Evolutionary conservation across 2,797 vertebrate genomes (phyloP).

Genomic region (Helicolenus hilgendorfi): DNA sequence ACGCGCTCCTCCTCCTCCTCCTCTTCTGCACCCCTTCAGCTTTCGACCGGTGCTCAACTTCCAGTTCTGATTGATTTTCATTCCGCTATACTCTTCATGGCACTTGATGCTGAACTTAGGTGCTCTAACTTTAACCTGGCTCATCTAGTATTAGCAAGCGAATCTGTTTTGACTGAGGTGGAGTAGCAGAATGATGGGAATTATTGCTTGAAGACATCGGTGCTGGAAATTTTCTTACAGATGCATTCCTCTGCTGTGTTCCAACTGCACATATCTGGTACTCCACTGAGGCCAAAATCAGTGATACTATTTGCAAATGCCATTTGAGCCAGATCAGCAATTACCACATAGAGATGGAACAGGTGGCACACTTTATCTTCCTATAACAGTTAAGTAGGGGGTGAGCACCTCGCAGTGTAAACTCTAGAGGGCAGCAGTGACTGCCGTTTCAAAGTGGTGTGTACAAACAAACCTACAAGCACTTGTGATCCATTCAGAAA

Average conservation of each 20-base stretch:
- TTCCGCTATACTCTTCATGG: slow-evolving; percentile 70
- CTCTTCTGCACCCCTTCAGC: slow-evolving; percentile 54
- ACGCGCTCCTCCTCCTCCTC: slow-evolving; percentile 75
- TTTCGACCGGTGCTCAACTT: slow-evolving; percentile 88
- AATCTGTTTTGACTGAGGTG: slow-evolving; percentile 25
- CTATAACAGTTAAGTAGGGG: slow-evolving; percentile 51
- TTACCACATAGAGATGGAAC: slow-evolving; percentile 51
- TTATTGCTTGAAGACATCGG: not conserved
- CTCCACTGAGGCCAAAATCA: slow-evolving; percentile 37
- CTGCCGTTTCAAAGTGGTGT: slow-evolving; percentile 61
- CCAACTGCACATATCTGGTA: slow-evolving; percentile 9
- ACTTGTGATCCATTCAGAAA: slow-evolving; percentile 53
- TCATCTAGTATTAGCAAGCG: slow-evolving; percentile 47
- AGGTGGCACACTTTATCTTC: slow-evolving; percentile 71
- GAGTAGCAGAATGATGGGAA: slow-evolving; percentile 22
- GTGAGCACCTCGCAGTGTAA: slow-evolving; percentile 70
- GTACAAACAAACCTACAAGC: slow-evolving; percentile 58
- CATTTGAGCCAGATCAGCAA: slow-evolving; percentile 68
- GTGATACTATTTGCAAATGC: slow-evolving; percentile 48
- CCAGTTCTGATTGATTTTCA: slow-evolving; percentile 76
- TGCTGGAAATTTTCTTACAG: not conserved
- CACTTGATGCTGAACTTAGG: slow-evolving; percentile 84
- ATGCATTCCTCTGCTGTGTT: slow-evolving; percentile 24
- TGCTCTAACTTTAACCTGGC: slow-evolving; percentile 75
- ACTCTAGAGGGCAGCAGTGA: slow-evolving; percentile 82